phyloP scores from a whole-genome alignment of 1,140 invertebrate genomes.

The Drosophila prosaltans region DNA sequence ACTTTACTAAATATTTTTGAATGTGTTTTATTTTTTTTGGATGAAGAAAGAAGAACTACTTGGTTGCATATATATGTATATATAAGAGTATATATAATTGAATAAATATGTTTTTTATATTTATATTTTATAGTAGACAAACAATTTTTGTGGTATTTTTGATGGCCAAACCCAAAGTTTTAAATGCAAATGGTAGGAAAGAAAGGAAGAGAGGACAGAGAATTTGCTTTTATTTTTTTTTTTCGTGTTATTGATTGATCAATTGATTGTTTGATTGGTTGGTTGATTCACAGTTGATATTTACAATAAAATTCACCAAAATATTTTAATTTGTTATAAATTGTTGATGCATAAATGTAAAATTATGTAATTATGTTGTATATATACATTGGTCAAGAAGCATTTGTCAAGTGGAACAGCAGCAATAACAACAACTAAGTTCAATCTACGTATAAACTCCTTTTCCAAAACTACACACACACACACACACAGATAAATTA shows the following conservation, averaged over 20 bases:
- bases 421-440: not conserved
- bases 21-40: not conserved
- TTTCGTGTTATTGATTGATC: conserved; percentile 1
- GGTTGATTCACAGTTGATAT: not conserved
- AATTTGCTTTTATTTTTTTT: not conserved
- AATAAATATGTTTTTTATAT: conserved; percentile 34
- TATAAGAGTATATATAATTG: not conserved
- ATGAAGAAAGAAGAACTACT: conserved; percentile 13
- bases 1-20: not conserved
- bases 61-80: conserved; percentile 39
- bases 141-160: conserved; percentile 16
- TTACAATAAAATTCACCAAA: conserved; percentile 4
- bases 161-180: conserved; percentile 9
- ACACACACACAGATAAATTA: not conserved
- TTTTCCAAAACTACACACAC: not conserved
- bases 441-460: conserved; percentile 2
- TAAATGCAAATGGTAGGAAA: conserved; percentile 11
- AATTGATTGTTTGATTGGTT: not conserved
- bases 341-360: conserved; percentile 11
- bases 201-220: not conserved
- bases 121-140: conserved; percentile 32
- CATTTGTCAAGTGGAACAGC: conserved; percentile 4
- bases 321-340: conserved; percentile 5
- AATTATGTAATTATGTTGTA: not conserved
- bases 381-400: not conserved